Conservation (phyloP, 2,797 vertebrate genomes). For the Lophotriccus pileatus region DNA sequence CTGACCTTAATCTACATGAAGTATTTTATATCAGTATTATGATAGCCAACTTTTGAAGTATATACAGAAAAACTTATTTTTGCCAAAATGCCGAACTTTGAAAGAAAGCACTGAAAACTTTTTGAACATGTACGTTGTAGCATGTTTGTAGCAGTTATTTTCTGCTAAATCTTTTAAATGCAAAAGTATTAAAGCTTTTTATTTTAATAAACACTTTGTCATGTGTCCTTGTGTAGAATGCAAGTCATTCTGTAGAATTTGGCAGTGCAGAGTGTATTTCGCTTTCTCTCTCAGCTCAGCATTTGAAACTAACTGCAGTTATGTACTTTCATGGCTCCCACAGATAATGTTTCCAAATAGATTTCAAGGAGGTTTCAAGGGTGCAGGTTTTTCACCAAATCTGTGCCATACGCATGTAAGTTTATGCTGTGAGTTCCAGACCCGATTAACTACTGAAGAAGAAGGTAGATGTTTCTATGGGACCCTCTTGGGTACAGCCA, state of each 20-base stretch:
- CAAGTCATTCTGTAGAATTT: background rate
- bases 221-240: background rate
- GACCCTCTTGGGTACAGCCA: background rate
- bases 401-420: background rate
- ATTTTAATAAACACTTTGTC: conserved; percentile 76
- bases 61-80: conserved; percentile 70
- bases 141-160: conserved; percentile 66
- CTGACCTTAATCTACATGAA: conserved; percentile 76
- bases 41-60: conserved; percentile 77
- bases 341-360: background rate
- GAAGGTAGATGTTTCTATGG: background rate
- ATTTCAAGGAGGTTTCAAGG: background rate
- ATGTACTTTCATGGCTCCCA: background rate
- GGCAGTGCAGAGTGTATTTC: accelerated
- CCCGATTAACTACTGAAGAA: background rate
- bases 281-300: background rate
- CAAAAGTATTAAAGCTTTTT: conserved; percentile 74
- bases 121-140: conserved; percentile 53
- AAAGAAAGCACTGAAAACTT: conserved; percentile 72
- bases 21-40: conserved; percentile 87
- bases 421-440: background rate
- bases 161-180: conserved; percentile 66
- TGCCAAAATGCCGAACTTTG: conserved; percentile 74
- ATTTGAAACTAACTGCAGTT: background rate
- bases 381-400: background rate